These are phyloP conservation scores for Benthosema pterotum DNA, from an alignment of 2,797 vertebrate genomes.

Conservation along the genomic window DNA sequence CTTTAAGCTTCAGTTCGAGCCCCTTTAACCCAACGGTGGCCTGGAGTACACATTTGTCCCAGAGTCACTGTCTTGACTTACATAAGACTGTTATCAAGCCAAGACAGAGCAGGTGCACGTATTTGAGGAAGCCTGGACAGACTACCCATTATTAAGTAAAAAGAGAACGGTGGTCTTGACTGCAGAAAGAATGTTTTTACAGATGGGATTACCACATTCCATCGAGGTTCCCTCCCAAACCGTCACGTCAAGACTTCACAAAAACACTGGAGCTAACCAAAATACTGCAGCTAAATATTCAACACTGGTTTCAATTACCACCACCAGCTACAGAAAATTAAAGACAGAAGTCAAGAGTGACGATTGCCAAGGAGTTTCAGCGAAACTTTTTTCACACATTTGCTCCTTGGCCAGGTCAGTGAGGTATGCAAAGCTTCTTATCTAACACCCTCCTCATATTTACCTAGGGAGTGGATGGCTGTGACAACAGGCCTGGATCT, in stretches of 20 bases:
- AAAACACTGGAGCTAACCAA: conserved; percentile 33
- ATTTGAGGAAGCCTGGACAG: conserved; percentile 29
- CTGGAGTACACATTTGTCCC: background rate
- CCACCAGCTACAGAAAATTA: conserved; percentile 42
- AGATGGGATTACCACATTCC: conserved; percentile 59
- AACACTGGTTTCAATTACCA: conserved; percentile 48
- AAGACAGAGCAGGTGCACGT: conserved; percentile 55
- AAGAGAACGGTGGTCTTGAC: conserved; percentile 41
- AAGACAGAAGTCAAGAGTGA: conserved; percentile 25
- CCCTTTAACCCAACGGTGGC: background rate
- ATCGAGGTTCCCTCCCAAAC: conserved; percentile 35
- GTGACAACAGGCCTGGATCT: conserved; percentile 51
- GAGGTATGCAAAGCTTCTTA: conserved; percentile 45
- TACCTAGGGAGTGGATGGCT: conserved; percentile 52
- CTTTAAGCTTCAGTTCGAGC: conserved; percentile 21
- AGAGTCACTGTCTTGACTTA: conserved; percentile 10
- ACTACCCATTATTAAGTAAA: conserved; percentile 43
- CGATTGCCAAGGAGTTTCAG: conserved; percentile 28
- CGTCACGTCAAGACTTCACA: conserved; percentile 34
- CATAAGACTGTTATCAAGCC: conserved; percentile 26
- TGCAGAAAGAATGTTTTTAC: conserved; percentile 48
- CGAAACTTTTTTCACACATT: conserved; percentile 33
- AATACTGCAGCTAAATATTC: conserved; percentile 39
- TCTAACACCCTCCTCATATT: conserved; percentile 52
- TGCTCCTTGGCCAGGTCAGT: conserved; percentile 28